phyloP scores from a whole-genome alignment of 2,888 invertebrate genomes.

The Dascillus cervinus region DNA sequence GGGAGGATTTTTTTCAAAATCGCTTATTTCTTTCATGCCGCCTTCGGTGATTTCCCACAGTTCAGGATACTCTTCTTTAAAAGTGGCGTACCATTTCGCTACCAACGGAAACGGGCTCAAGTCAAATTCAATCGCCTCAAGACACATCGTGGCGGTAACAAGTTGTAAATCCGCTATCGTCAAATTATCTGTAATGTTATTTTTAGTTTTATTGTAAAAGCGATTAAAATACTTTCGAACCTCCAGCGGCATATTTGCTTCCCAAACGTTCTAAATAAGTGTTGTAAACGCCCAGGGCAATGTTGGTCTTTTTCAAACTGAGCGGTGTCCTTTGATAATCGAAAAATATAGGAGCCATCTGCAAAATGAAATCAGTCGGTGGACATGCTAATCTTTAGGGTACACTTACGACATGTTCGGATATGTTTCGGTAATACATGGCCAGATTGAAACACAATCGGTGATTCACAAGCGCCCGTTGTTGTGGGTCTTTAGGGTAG shows the following conservation, averaged over 20 bases:
- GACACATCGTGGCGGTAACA: conserved; percentile 61
- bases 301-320: conserved; percentile 60
- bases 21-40: conserved; percentile 61
- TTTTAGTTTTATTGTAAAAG: too few relatives aligned
- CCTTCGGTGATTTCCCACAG: conserved; percentile 62
- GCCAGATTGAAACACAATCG: conserved; percentile 70
- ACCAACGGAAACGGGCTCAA: conserved; percentile 52
- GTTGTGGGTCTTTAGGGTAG: conserved; percentile 63
- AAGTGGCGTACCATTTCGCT: conserved; percentile 60
- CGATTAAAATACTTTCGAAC: conserved; percentile 39
- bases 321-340: conserved; percentile 62
- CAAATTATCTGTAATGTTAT: conserved; percentile 49
- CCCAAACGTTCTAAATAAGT: conserved; percentile 55
- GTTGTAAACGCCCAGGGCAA: conserved; percentile 58
- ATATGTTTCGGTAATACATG: conserved; percentile 64
- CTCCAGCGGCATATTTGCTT: conserved; percentile 57
- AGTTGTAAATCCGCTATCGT: conserved; percentile 72
- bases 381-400: conserved; percentile 1
- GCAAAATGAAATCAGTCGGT: conserved; percentile 22
- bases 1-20: conserved; percentile 65
- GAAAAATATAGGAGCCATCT: conserved; percentile 73
- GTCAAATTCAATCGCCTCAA: conserved; percentile 64
- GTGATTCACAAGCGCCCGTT: conserved; percentile 70
- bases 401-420: conserved; percentile 53
- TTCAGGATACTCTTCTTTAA: conserved; percentile 58